These are phyloP conservation scores for Idaea aversata DNA, from an alignment of 2,888 invertebrate genomes.

Conservation along the genomic window DNA sequence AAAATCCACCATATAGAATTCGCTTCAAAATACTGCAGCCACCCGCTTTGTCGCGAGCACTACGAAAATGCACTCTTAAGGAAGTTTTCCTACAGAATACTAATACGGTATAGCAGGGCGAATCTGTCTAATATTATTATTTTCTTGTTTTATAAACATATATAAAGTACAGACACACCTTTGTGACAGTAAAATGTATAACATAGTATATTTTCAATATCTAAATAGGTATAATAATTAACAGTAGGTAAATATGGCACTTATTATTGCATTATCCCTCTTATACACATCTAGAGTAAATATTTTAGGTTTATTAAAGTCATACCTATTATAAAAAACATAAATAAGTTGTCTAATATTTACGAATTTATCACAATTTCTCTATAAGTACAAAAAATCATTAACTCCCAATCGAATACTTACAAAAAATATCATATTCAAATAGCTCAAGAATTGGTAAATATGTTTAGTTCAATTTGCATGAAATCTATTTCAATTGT, in stretches of 20 bases:
- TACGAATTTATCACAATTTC: not conserved
- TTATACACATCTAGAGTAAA: not conserved
- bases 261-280: constrained; percentile 3
- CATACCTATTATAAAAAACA: not conserved
- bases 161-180: not conserved
- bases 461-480: no score
- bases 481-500: no score
- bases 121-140: no score
- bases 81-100: no score
- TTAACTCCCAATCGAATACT: no score
- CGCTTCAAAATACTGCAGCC: no score
- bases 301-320: not conserved
- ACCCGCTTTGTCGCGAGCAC: no score
- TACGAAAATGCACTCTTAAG: no score
- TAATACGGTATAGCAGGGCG: no score
- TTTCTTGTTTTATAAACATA: not conserved
- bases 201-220: not conserved
- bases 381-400: not conserved
- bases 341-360: not conserved
- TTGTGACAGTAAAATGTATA: not conserved
- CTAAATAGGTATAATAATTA: not conserved
- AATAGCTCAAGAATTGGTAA: no score
- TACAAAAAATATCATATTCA: no score
- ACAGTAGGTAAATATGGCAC: constrained; percentile 16
- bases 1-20: no score